Evolutionary conservation across 2,113 vertebrate genomes (phyloP).

Genomic region (Merops nubicus): DNA sequence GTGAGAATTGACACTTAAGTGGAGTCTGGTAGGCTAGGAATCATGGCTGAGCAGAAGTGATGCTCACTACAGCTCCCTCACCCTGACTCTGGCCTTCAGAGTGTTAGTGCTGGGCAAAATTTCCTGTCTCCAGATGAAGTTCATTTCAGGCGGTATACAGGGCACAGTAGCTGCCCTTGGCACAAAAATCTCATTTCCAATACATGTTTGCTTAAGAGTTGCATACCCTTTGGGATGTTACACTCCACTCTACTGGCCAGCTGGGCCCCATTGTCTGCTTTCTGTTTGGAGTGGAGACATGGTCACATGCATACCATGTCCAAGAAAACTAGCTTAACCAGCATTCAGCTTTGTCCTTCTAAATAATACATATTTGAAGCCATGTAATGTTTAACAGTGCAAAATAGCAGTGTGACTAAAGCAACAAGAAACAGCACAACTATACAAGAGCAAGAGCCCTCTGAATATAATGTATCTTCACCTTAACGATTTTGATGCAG

Average conservation of each 20-base stretch:
- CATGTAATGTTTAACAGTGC: slow-evolving; percentile 15
- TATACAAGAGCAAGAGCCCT: not conserved
- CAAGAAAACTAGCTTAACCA: not conserved
- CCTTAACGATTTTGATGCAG: not conserved
- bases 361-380: not conserved
- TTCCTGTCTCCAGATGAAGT: not conserved
- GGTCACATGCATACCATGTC: not conserved
- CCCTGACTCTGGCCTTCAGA: not conserved
- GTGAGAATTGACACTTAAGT: not conserved
- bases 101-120: not conserved
- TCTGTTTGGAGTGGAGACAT: not conserved
- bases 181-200: not conserved
- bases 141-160: not conserved
- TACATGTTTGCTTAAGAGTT: slow-evolving; percentile 3
- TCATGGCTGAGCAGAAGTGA: not conserved
- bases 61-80: not conserved
- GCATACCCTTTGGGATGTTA: not conserved
- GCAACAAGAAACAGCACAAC: not conserved
- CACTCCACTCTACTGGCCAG: not conserved
- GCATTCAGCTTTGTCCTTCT: not conserved
- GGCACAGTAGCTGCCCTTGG: not conserved
- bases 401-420: not conserved
- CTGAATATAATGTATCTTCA: slow-evolving; percentile 11
- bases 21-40: not conserved
- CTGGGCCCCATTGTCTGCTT: not conserved